Conservation (phyloP, 2,113 vertebrate species). For the Struthio camelus region DNA sequence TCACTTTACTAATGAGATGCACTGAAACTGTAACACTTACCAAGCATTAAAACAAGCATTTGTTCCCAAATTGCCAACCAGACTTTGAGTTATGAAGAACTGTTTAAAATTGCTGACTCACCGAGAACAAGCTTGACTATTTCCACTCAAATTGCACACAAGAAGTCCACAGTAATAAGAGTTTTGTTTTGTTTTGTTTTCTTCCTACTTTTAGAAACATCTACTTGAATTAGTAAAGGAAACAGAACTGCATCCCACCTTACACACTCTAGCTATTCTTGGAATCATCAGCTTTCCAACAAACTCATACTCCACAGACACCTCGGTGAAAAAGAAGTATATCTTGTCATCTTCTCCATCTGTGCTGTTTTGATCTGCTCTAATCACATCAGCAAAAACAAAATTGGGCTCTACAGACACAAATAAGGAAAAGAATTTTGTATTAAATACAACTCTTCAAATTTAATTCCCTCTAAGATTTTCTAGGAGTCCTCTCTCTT, state of each 20-base stretch:
- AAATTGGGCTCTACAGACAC: slow-evolving; percentile 89
- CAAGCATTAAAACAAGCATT: not conserved
- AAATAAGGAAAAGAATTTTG: not conserved
- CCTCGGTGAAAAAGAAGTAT: slow-evolving; percentile 98
- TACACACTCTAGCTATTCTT: slow-evolving; percentile 94
- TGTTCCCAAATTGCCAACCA: not conserved
- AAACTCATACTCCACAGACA: slow-evolving; percentile 97
- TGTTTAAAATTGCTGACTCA: not conserved
- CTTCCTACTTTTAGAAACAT: not conserved
- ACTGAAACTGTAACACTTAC: not conserved
- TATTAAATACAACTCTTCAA: not conserved
- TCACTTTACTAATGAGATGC: not conserved
- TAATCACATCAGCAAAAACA: slow-evolving; percentile 91
- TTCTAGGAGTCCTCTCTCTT: not conserved
- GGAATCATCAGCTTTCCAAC: slow-evolving; percentile 93
- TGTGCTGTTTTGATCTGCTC: slow-evolving; percentile 74
- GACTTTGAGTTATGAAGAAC: not conserved
- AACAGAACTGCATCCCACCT: slow-evolving; percentile 78
- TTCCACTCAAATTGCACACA: not conserved
- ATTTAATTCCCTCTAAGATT: not conserved
- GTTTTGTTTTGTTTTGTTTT: no score
- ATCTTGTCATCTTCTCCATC: slow-evolving; percentile 91
- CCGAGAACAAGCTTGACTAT: not conserved
- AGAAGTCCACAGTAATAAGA: not conserved
- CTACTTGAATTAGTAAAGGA: not conserved